Percentiles rank a stretch among this genome's conserved stretches.
Conservation (phyloP, 2,888 invertebrate genomes). For the Xestia sexstrigata region DNA sequence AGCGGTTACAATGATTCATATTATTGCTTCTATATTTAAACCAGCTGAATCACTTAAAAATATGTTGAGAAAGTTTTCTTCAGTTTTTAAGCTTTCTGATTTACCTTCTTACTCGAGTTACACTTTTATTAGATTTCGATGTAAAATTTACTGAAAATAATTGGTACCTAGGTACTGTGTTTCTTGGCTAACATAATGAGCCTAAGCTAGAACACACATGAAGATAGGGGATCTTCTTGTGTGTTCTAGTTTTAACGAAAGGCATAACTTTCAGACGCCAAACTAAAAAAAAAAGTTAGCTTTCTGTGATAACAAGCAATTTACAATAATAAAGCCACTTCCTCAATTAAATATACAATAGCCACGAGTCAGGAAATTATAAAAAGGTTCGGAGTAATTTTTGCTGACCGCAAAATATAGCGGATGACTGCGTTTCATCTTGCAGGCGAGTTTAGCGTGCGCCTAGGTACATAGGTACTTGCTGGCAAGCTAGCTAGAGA, state of each 20-base stretch:
- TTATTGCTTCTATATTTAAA: background rate
- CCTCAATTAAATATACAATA: slow-evolving; percentile 67
- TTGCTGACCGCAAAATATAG: slow-evolving; percentile 62
- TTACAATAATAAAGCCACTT: slow-evolving; percentile 65
- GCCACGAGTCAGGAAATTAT: slow-evolving; percentile 58
- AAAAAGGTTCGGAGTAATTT: slow-evolving; percentile 62
- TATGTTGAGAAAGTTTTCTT: no score
- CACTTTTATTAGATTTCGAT: background rate
- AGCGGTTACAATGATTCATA: background rate
- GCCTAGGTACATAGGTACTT: background rate
- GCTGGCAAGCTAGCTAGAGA: background rate
- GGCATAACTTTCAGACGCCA: background rate
- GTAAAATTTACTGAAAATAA: background rate
- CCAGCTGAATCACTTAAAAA: background rate
- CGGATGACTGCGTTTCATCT: slow-evolving; percentile 54
- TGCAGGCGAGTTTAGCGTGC: slow-evolving; percentile 21
- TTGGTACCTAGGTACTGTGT: background rate
- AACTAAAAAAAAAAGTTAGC: background rate
- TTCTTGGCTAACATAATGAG: background rate
- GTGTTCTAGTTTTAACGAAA: background rate
- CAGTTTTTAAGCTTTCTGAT: background rate
- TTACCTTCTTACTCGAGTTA: background rate
- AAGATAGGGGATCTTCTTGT: background rate
- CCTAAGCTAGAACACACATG: no score
- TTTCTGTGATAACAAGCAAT: slow-evolving; percentile 45